A percentile compares a stretch with the other conserved stretches of the same genome.
phyloP scores from a whole-genome alignment of 2,888 invertebrate genomes.

The Carterocephalus palaemon region DNA sequence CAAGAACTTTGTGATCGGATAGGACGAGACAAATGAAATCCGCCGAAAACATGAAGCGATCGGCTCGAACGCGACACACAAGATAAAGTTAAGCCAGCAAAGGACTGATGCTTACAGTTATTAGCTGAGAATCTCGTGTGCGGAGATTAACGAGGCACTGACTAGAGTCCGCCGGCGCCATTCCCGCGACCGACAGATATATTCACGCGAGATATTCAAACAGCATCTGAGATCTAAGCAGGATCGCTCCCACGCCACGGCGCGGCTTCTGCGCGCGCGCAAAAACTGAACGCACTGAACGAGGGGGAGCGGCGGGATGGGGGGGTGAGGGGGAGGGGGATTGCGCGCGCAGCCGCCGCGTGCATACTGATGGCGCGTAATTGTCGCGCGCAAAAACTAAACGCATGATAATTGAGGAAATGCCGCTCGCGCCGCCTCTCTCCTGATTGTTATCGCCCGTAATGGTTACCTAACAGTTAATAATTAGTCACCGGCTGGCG shows the following conservation, averaged over 20 bases:
- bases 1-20: no score
- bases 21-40: no score
- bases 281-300: slow-evolving; percentile 39
- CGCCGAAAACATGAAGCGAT: no score
- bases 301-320: slow-evolving; percentile 26
- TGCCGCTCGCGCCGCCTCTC: slow-evolving; percentile 41
- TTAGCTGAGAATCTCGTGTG: no score
- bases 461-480: slow-evolving; percentile 16
- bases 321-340: slow-evolving; percentile 35
- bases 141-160: background rate
- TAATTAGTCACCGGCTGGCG: slow-evolving; percentile 20
- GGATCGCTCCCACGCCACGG: slow-evolving; percentile 57
- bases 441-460: slow-evolving; percentile 29
- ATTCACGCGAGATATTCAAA: slow-evolving; percentile 34
- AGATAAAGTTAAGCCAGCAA: no score
- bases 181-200: background rate
- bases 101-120: no score
- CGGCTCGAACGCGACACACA: no score
- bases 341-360: slow-evolving; percentile 47
- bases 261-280: slow-evolving; percentile 33
- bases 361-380: slow-evolving; percentile 71
- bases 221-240: slow-evolving; percentile 35
- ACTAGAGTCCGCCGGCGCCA: slow-evolving; percentile 21
- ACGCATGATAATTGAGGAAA: slow-evolving; percentile 68
- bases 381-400: slow-evolving; percentile 64